These are phyloP conservation scores for Macrotus californicus DNA, from an alignment of 2,113 vertebrate genomes.

Conservation along the genomic window DNA sequence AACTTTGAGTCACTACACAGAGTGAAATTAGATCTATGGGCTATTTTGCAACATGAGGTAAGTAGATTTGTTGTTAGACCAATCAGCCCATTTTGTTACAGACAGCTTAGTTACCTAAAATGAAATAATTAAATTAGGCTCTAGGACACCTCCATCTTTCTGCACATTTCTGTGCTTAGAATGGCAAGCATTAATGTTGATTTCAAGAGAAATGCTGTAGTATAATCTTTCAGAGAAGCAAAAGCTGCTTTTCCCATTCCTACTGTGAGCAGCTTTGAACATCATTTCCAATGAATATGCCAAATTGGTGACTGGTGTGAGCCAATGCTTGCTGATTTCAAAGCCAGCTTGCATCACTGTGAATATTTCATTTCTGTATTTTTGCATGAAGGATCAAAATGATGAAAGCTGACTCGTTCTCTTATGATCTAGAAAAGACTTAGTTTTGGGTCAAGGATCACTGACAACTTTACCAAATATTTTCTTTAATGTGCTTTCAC, in stretches of 20 bases:
- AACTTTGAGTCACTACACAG: background rate
- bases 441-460: slow-evolving; percentile 66
- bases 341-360: slow-evolving; percentile 76
- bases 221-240: slow-evolving; percentile 61
- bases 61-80: background rate
- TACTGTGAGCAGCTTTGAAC: slow-evolving; percentile 71
- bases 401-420: slow-evolving; percentile 72
- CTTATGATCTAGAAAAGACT: slow-evolving; percentile 57
- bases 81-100: background rate
- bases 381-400: slow-evolving; percentile 61
- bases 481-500: slow-evolving; percentile 58
- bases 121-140: background rate
- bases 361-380: slow-evolving; percentile 73
- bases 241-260: slow-evolving; percentile 75
- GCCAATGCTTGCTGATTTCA: slow-evolving; percentile 75
- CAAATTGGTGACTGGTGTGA: slow-evolving; percentile 67
- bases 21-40: background rate
- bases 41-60: background rate
- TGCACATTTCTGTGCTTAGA: background rate
- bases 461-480: slow-evolving; percentile 47
- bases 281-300: slow-evolving; percentile 74
- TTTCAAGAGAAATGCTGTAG: slow-evolving; percentile 25
- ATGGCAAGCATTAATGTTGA: background rate
- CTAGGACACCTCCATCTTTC: background rate
- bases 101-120: background rate